These are phyloP conservation scores for Ethmia dodecea DNA, from an alignment of 2,888 invertebrate species.

Conservation along the genomic window DNA sequence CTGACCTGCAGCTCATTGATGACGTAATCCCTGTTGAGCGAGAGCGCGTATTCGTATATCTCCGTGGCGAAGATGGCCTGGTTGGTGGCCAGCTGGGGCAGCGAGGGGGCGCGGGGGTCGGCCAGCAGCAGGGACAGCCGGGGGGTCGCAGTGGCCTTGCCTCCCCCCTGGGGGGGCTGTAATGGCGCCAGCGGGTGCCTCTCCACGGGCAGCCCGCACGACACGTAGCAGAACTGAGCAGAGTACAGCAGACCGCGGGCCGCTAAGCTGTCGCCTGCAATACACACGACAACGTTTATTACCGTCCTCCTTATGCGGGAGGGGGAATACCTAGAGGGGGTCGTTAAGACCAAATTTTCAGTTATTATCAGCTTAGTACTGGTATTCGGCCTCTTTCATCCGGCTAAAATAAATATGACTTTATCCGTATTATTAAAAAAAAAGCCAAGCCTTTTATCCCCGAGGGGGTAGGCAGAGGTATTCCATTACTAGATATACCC, in stretches of 20 bases:
- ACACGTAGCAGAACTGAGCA: constrained; percentile 97
- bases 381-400: too few relatives aligned
- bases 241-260: constrained; percentile 90
- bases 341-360: too few relatives aligned
- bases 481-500: too few relatives aligned
- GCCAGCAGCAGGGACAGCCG: constrained; percentile 90
- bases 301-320: too few relatives aligned
- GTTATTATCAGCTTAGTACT: too few relatives aligned
- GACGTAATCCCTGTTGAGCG: constrained; percentile 84
- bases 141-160: constrained; percentile 52
- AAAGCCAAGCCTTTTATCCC: too few relatives aligned
- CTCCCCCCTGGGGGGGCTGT: constrained; percentile 55
- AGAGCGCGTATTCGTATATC: constrained; percentile 95
- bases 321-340: too few relatives aligned
- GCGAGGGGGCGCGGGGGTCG: constrained; percentile 79
- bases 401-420: too few relatives aligned
- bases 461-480: too few relatives aligned
- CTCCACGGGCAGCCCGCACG: constrained; percentile 84
- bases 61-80: constrained; percentile 96
- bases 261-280: constrained; percentile 81
- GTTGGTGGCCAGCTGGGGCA: constrained; percentile 84
- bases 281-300: not conserved
- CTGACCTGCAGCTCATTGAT: constrained; percentile 86
- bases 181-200: constrained; percentile 53
- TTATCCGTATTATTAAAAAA: too few relatives aligned